Conservation (phyloP, 1,140 invertebrate species). For the Hyles vespertilio region DNA sequence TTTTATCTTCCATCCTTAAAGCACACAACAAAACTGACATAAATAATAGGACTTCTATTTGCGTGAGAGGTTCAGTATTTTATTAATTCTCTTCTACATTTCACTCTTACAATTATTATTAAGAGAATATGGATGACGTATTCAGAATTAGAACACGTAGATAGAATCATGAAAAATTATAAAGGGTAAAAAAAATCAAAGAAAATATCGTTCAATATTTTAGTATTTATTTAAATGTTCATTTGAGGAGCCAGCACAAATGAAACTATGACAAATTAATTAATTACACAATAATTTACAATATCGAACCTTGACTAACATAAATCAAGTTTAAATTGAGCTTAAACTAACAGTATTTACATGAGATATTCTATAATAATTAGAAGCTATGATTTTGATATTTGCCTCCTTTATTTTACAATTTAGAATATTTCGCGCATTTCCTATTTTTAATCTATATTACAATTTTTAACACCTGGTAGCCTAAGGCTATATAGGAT, state of each 20-base stretch:
- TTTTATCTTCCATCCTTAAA: too few species aligned
- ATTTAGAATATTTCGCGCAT: too few species aligned
- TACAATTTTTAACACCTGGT: too few species aligned
- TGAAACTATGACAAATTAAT: constrained; percentile 18
- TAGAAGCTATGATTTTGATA: too few species aligned
- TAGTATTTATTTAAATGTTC: constrained; percentile 37
- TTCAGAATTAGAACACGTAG: too few species aligned
- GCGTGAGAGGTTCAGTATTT: neutral
- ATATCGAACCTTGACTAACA: constrained; percentile 8
- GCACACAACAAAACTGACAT: too few species aligned
- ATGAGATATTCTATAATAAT: neutral
- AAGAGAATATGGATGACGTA: too few species aligned
- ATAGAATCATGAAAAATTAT: too few species aligned
- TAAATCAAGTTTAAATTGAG: neutral
- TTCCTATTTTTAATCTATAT: too few species aligned
- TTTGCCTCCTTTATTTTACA: too few species aligned
- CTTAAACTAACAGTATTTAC: constrained; percentile 1
- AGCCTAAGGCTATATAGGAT: too few species aligned
- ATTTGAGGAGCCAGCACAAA: constrained; percentile 23
- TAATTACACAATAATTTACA: constrained; percentile 28
- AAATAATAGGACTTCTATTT: too few species aligned
- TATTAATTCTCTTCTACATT: neutral
- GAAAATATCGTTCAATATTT: constrained; percentile 10
- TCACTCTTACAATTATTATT: neutral
- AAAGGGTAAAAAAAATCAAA: neutral